phyloP scores from a whole-genome alignment of 2,888 invertebrate species.

The Leptinotarsa rubiginosa region DNA sequence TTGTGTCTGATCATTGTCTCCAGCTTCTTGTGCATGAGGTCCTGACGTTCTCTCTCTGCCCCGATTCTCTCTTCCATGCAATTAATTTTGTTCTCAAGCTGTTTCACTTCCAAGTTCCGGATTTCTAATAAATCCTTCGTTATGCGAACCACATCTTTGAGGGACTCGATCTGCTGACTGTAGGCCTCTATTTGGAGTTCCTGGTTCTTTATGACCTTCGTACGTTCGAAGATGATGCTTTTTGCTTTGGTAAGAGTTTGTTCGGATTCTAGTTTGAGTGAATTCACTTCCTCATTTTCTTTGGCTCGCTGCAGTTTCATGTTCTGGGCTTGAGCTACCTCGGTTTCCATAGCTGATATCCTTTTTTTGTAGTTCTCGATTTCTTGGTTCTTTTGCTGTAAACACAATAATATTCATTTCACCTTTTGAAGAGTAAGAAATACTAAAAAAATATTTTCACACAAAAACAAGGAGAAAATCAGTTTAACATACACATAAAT shows the following conservation, averaged over 20 bases:
- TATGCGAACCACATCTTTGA: slow-evolving; percentile 85
- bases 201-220: slow-evolving; percentile 81
- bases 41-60: slow-evolving; percentile 79
- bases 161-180: slow-evolving; percentile 77
- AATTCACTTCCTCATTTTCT: slow-evolving; percentile 60
- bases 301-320: slow-evolving; percentile 55
- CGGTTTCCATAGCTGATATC: slow-evolving; percentile 58
- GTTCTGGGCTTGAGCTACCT: slow-evolving; percentile 59
- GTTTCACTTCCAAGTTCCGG: slow-evolving; percentile 82
- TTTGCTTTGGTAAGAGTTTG: slow-evolving; percentile 76
- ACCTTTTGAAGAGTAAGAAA: no score
- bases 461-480: no score
- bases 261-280: slow-evolving; percentile 65
- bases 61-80: slow-evolving; percentile 77
- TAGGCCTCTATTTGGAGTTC: slow-evolving; percentile 82
- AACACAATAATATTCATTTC: slow-evolving; percentile 12
- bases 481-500: no score
- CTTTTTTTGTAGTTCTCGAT: slow-evolving; percentile 49
- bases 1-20: slow-evolving; percentile 79
- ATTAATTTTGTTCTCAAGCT: slow-evolving; percentile 76
- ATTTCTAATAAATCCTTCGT: slow-evolving; percentile 85
- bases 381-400: slow-evolving; percentile 55
- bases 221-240: slow-evolving; percentile 80
- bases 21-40: slow-evolving; percentile 76
- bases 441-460: no score